Percentiles rank a stretch among this genome's conserved stretches.
Evolutionary conservation across 2,113 vertebrate species (phyloP).

Genomic region (Rhea pennata): DNA sequence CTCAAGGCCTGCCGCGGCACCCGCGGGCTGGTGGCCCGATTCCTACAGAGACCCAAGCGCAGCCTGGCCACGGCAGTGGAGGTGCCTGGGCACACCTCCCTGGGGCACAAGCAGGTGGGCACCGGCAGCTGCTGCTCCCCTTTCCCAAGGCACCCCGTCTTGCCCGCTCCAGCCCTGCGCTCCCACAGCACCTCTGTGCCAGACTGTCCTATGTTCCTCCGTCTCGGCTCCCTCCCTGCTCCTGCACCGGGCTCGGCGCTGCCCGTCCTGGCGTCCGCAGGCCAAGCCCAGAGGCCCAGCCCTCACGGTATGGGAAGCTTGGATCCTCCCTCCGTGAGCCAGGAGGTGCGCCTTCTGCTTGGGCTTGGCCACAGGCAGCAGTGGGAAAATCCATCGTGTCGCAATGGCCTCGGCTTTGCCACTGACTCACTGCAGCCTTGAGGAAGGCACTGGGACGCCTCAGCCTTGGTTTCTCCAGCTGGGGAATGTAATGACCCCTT

Average conservation of each 20-base stretch:
- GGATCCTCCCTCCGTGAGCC: neutral
- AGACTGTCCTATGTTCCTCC: neutral
- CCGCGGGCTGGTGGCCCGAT: slow-evolving; percentile 88
- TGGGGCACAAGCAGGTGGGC: slow-evolving; percentile 81
- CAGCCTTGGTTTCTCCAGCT: rapidly evolving
- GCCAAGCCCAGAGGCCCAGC: neutral
- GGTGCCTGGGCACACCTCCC: slow-evolving; percentile 72
- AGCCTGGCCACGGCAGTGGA: slow-evolving; percentile 76
- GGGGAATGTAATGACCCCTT: neutral
- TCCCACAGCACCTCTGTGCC: neutral
- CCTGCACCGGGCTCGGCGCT: neutral
- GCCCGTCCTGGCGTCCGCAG: neutral
- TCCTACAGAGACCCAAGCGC: slow-evolving; percentile 91
- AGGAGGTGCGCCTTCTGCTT: neutral
- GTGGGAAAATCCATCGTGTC: neutral
- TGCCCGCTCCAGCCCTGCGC: neutral
- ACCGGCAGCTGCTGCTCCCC: neutral
- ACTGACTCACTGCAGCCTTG: neutral
- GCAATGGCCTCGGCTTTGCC: neutral
- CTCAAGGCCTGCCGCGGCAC: slow-evolving; percentile 86
- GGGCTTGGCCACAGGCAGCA: neutral
- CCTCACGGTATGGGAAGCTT: neutral
- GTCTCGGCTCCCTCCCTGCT: rapidly evolving
- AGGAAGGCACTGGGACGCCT: neutral
- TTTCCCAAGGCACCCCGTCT: neutral